A percentile compares a stretch with the other conserved stretches of the same genome.
These are phyloP conservation scores for Petrocephalus sullivani DNA, from an alignment of 2,797 vertebrate species.

Conservation along the genomic window DNA sequence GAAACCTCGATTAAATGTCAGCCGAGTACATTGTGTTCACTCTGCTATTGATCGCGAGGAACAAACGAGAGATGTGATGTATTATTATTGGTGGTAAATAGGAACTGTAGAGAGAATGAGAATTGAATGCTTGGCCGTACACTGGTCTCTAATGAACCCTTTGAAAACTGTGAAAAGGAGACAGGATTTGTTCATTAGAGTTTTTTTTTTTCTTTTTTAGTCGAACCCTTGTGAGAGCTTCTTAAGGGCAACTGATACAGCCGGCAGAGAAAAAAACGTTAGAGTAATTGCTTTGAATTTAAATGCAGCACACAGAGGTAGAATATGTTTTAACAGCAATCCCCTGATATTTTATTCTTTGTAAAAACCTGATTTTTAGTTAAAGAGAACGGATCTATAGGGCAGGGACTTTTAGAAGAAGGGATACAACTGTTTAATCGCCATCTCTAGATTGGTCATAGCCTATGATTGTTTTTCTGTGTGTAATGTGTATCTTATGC, in stretches of 20 bases:
- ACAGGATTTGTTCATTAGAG: slow-evolving; percentile 32
- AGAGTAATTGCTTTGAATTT: background rate
- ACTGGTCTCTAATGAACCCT: slow-evolving; percentile 26
- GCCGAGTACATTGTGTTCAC: slow-evolving; percentile 11
- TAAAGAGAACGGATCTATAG: background rate
- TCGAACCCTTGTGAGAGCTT: background rate
- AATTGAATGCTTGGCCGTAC: slow-evolving; percentile 26
- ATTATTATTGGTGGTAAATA: slow-evolving; percentile 24
- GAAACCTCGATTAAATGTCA: slow-evolving; percentile 28
- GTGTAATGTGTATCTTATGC: background rate
- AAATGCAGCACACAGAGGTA: background rate
- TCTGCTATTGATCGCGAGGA: slow-evolving; percentile 23
- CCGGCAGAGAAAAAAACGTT: slow-evolving; percentile 2
- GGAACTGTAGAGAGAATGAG: slow-evolving; percentile 20
- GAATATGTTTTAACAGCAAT: background rate
- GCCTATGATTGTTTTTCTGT: background rate
- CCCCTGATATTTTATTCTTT: background rate
- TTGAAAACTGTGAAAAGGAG: slow-evolving; percentile 25
- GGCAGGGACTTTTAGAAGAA: background rate
- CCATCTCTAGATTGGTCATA: background rate
- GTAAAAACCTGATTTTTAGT: background rate
- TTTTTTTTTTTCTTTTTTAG: slow-evolving; percentile 12
- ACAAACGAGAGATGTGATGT: slow-evolving; percentile 9
- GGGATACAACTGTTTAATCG: background rate
- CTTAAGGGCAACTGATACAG: slow-evolving; percentile 27